Base-by-base conservation (phyloP, 2,797 vertebrate species). In the Protosalanx chinensis region DNA sequence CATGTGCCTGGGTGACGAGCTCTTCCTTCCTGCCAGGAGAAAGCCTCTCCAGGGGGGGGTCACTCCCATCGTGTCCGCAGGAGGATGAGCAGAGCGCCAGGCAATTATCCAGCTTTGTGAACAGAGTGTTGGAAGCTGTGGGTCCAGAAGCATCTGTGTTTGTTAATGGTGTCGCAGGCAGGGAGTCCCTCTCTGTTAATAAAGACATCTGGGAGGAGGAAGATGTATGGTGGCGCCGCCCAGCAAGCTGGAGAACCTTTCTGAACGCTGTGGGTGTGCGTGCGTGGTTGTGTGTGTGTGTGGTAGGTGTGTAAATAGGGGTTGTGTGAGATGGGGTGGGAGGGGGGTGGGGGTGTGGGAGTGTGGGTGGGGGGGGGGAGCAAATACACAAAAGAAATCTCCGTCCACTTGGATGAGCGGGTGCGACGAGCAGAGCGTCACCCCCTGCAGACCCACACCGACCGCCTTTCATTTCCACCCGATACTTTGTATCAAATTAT, bases 401-500 rank as follows among this genome's bases (percentile, higher is more conserved):
- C 73, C 56, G 71, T 75, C 53, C 56, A 61, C 79, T 86, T 76
- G 77, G 75, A 84, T 78, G 79, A 65, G 78, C 82, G 71, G 76
- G 78, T 68, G 70, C 72, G 73, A 61, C 60, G 71, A 76, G 79
- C 60, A 53, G 64, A 41, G 29, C 13, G 37, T 12, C 16, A 6
- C 62, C 60, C 72, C 81, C 77, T 29, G 1, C 58, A 61, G 63
- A 76, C 72, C 64, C 16, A 37, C 5, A 63, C 2, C 66, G 65
- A 62, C 46, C 15, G 53, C 70, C 78, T 89, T 86, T 91, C 65
- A 80, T 87, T 88, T 88, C 86, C 81, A 80, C 82, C 62, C 77
- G 84, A 75, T 85, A 86, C 84, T 82, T 88, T 80, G 75, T 78
- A 81, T 79, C 81, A 87, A 91, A 89, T 83, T 88, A 88, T 89